Conservation (phyloP, 2,797 vertebrate genomes). For the Eulemur mongoz region DNA sequence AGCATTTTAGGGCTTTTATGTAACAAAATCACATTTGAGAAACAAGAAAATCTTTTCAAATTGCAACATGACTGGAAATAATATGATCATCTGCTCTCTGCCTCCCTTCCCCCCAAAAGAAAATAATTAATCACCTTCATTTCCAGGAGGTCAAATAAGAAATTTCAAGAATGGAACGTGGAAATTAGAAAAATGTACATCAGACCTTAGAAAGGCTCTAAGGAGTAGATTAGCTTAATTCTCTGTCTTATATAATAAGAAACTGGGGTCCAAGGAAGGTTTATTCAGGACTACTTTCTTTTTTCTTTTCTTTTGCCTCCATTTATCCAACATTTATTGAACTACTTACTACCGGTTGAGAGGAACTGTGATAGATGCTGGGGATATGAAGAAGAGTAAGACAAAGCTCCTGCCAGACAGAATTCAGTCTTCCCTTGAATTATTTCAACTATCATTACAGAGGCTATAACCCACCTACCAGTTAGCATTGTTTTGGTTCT, state of each 20-base stretch:
- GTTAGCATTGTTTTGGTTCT: background rate
- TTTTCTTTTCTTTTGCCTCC: background rate
- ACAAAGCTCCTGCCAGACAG: background rate
- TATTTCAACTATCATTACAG: background rate
- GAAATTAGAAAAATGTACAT: background rate
- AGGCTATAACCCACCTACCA: background rate
- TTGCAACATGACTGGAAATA: background rate
- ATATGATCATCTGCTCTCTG: background rate
- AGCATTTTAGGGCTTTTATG: background rate
- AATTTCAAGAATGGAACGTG: background rate
- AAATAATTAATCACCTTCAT: background rate
- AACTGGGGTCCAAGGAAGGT: background rate
- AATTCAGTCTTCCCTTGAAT: background rate
- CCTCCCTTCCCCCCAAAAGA: background rate
- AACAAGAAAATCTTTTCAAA: background rate
- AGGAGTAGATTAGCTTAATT: background rate
- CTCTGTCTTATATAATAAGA: background rate
- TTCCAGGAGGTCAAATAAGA: background rate
- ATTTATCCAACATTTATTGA: background rate
- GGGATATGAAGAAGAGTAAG: background rate
- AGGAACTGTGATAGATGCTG: background rate
- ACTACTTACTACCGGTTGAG: background rate
- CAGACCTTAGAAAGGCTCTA: background rate
- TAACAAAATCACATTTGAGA: constrained; percentile 25
- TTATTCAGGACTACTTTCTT: background rate